Conservation (phyloP, 2,797 vertebrate species). For the Ceryle rudis region DNA sequence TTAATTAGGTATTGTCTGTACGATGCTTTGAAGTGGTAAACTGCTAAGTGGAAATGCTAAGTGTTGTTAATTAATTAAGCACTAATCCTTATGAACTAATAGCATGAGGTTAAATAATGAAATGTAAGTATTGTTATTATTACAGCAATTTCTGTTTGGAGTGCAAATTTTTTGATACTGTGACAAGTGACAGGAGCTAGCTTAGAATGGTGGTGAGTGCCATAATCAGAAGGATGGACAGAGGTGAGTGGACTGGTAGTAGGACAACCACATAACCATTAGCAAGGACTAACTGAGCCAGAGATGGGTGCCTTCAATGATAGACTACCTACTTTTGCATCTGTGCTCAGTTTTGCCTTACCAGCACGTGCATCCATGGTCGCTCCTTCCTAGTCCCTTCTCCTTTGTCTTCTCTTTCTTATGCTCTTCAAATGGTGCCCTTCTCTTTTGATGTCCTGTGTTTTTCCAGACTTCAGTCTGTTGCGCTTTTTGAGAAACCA, state of each 20-base stretch:
- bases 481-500: neutral
- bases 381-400: neutral
- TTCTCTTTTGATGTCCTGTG: neutral
- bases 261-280: neutral
- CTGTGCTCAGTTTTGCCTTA: neutral
- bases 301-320: neutral
- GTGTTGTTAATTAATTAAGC: conserved; percentile 74
- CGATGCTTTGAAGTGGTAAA: conserved; percentile 61
- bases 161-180: neutral
- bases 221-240: neutral
- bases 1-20: conserved; percentile 61
- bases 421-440: neutral
- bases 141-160: conserved; percentile 53
- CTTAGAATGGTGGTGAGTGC: neutral
- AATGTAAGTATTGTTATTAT: conserved; percentile 68
- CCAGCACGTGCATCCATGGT: neutral
- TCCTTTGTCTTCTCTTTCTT: neutral
- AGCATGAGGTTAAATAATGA: conserved; percentile 70
- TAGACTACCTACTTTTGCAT: neutral
- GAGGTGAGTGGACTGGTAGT: neutral
- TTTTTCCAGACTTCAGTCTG: neutral
- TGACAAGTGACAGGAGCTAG: conserved; percentile 11
- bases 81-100: conserved; percentile 52
- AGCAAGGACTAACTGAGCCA: neutral
- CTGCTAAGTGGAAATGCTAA: conserved; percentile 63